Evolutionary conservation across 2,888 invertebrate species (phyloP).

Genomic region (Epirrita christyi): DNA sequence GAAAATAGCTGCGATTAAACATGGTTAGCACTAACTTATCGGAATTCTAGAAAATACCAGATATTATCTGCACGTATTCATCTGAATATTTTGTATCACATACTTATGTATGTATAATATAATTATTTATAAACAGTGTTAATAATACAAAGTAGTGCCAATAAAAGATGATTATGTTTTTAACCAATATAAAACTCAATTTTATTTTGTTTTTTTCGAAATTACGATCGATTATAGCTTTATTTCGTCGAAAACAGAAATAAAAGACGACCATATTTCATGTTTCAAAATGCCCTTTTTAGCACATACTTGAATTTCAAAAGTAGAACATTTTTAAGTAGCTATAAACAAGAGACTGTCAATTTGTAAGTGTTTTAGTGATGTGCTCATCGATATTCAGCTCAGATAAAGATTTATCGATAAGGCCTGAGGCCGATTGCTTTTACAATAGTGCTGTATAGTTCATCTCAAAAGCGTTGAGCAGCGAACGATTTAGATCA

Average conservation of each 20-base stretch:
- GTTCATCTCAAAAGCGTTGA: conserved; percentile 5
- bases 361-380: conserved; percentile 56
- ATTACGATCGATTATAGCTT: conserved; percentile 4
- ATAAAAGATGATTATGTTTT: conserved; percentile 10
- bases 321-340: conserved; percentile 42
- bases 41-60: too few species aligned
- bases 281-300: conserved; percentile 27
- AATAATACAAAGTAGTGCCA: conserved; percentile 1
- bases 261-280: conserved; percentile 24
- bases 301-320: conserved; percentile 39
- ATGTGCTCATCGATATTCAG: conserved; percentile 47
- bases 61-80: too few species aligned
- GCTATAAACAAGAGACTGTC: conserved; percentile 60
- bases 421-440: conserved; percentile 16
- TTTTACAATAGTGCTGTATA: conserved; percentile 22
- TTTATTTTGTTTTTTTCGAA: conserved; percentile 1
- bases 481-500: background rate
- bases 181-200: background rate
- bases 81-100: too few species aligned
- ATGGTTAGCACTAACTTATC: too few species aligned
- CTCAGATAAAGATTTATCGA: conserved; percentile 49
- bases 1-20: too few species aligned
- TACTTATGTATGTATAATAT: too few species aligned
- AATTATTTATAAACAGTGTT: background rate
- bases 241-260: conserved; percentile 16